Evolutionary conservation across 2,888 invertebrate species (phyloP), one percentile per base, ranked within the genome.

Genomic region (Stenolophus ochropezus): DNA sequence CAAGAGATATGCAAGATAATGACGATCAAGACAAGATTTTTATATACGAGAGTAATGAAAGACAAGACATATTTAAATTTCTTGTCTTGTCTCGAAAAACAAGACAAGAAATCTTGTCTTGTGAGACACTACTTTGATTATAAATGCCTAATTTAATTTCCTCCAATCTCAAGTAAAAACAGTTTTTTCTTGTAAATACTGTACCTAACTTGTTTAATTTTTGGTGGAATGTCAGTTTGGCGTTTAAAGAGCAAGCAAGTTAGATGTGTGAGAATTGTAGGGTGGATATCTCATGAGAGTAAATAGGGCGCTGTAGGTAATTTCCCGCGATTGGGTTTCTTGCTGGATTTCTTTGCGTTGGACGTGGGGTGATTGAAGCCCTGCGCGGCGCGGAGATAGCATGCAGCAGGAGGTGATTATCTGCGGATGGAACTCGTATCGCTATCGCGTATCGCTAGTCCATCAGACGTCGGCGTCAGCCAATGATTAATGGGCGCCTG

Each of bases 391-490:
- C 18, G 49, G 73, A 73, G 73, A 73, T 73, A 73, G 49, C 47
- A 27, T 73, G 49, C 73, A 49, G 73, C 21, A 47, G 73, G 21
- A 11, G 81, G 65, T 81, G 81, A 81, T 81, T 75, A 81, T 81
- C 81, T 75, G 58, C 75, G 51, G 81, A 81, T 81, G 81, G 73
- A 73, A 81, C 61, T 61, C 61, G 61, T 61, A 56, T 81, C 51
- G n/a, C n/a, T n/a, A n/a, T 58, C 73, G 73, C 73, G 74, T 81
- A 74, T 74, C 81, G 81, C 74, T 65, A 81, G 81, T 81, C 81
- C 81, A 81, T 81, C 81, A 81, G 81, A 49, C 47, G 56, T 74
- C 75, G 20, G 27, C 75, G 23, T 25, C 74, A 56, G 73, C 73
- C 56, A 74, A 73, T 81, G 81, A 81, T 81, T 81, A 81, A 81